Conservation (phyloP, 2,888 invertebrate species). For the Parasteatoda lunata region DNA sequence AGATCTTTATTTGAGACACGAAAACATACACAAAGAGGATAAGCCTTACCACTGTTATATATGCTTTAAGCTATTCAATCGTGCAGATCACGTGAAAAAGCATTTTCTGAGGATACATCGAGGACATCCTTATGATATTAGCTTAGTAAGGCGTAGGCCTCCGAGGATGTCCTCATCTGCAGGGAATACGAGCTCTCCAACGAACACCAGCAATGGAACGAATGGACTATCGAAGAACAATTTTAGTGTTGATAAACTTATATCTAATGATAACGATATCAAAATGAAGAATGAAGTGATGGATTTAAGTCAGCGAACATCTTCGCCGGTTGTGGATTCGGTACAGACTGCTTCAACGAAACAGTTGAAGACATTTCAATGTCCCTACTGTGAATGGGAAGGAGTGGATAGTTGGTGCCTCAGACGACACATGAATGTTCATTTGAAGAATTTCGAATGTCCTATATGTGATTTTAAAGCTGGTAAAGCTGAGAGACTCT, state of each 20-base stretch:
- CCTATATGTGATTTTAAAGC: constrained; percentile 94
- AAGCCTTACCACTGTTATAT: constrained; percentile 95
- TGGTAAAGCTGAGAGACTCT: constrained; percentile 89
- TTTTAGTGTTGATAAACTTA: constrained; percentile 46
- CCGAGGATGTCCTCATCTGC: constrained; percentile 67
- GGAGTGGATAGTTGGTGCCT: constrained; percentile 96
- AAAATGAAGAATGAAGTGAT: constrained; percentile 35
- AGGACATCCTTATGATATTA: constrained; percentile 86
- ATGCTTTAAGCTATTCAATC: constrained; percentile 83
- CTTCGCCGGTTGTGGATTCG: constrained; percentile 16
- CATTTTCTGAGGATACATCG: constrained; percentile 92
- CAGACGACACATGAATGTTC: constrained; percentile 92
- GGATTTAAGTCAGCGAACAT: constrained; percentile 37
- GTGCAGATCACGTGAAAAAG: constrained; percentile 95
- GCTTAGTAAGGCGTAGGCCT: constrained; percentile 71
- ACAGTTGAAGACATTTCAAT: constrained; percentile 81
- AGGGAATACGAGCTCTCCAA: constrained; percentile 63
- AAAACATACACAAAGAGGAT: constrained; percentile 93
- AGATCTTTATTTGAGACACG: constrained; percentile 92
- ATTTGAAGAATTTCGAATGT: constrained; percentile 92
- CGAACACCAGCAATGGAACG: constrained; percentile 71
- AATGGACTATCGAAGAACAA: constrained; percentile 36
- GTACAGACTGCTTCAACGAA: not conserved
- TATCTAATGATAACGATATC: constrained; percentile 16
- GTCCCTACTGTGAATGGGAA: constrained; percentile 93